A percentile compares a stretch with the other conserved stretches of the same genome.
These are phyloP conservation scores for Porites rus DNA, from an alignment of 92 coral and sea anemone species.

Conservation along the genomic window DNA sequence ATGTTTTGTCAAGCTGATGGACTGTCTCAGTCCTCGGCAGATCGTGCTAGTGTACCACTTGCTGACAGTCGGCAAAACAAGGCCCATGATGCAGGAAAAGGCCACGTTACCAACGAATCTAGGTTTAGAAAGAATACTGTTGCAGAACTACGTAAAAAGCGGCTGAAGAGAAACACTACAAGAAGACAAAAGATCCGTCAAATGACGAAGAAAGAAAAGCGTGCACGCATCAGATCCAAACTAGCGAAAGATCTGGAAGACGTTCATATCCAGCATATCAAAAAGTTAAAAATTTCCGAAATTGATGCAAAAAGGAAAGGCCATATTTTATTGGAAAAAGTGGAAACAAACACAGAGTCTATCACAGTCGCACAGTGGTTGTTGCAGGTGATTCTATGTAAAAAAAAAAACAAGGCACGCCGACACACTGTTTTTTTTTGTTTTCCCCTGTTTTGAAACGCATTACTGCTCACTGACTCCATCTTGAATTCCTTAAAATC, in stretches of 20 bases:
- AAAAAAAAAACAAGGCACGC: neutral
- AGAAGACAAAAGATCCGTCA: slow-evolving; percentile 29
- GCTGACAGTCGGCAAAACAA: slow-evolving; percentile 43
- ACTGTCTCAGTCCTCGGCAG: slow-evolving; percentile 35
- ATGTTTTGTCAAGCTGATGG: slow-evolving; percentile 39
- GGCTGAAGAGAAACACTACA: slow-evolving; percentile 35
- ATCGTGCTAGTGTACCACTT: slow-evolving; percentile 52
- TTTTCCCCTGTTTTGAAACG: slow-evolving; percentile 16
- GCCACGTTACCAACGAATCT: neutral
- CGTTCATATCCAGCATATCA: neutral
- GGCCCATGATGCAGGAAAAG: neutral
- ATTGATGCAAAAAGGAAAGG: slow-evolving; percentile 27
- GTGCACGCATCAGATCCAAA: slow-evolving; percentile 9
- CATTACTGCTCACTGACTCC: neutral
- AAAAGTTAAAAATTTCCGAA: slow-evolving; percentile 2
- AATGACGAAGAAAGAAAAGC: slow-evolving; percentile 34
- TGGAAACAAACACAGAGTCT: slow-evolving; percentile 48
- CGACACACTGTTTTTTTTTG: too few species aligned
- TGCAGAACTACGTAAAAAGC: slow-evolving; percentile 36
- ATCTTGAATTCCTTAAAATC: slow-evolving; percentile 13
- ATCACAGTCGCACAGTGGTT: slow-evolving; percentile 1
- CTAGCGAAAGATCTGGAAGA: slow-evolving; percentile 16
- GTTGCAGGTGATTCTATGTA: neutral
- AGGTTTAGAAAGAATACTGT: slow-evolving; percentile 24
- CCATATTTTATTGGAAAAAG: slow-evolving; percentile 39